These are phyloP conservation scores for Garrulus glandarius DNA, from an alignment of 2,797 vertebrate genomes.

Conservation along the genomic window DNA sequence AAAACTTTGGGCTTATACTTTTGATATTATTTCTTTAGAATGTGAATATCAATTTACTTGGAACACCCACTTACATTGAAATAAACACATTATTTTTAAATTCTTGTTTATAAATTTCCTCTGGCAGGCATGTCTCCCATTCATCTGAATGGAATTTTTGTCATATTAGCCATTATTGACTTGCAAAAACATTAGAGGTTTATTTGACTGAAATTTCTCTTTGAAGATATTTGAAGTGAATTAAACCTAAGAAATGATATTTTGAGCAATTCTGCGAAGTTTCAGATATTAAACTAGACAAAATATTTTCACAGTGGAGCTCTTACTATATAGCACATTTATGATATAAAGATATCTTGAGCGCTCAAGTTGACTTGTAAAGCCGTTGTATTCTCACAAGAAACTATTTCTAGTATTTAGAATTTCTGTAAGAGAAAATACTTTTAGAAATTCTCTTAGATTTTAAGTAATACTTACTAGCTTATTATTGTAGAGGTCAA, in stretches of 20 bases:
- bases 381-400: background rate
- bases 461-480: background rate
- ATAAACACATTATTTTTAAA: background rate
- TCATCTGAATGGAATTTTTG: background rate
- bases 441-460: conserved; percentile 24
- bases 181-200: background rate
- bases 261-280: background rate
- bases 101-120: background rate
- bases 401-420: conserved; percentile 30
- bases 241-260: background rate
- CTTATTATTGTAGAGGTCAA: background rate
- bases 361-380: background rate
- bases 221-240: background rate
- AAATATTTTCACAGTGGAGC: background rate
- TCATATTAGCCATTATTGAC: background rate
- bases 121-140: background rate
- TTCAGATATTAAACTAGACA: background rate
- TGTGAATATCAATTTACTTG: background rate
- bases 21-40: background rate
- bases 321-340: background rate
- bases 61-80: background rate
- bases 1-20: background rate
- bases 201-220: background rate
- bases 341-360: background rate
- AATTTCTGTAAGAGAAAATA: background rate